Evolutionary conservation across 2,113 vertebrate genomes (phyloP), one percentile per base, ranked within the genome.

Genomic region (Periophthalmus modestus): DNA sequence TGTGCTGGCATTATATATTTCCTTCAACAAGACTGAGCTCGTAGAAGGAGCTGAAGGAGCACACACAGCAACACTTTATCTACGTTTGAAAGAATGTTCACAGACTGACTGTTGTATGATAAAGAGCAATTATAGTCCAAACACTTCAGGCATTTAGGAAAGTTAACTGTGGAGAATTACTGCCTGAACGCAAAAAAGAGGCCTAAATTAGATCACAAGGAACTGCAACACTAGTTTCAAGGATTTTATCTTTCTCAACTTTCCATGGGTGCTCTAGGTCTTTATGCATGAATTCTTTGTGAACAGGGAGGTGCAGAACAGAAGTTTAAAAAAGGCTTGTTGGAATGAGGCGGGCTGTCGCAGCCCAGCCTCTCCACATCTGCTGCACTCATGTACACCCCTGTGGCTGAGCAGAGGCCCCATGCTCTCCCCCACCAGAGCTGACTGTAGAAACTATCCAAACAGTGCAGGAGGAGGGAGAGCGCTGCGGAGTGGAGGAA

Each of bases 331-430:
- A 68, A 76, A 87, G 73, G 61, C 75, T 77, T 68, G 75, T 90
- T 85, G 75, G 88, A 91, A 88, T 85, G 73, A 81, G 74, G 86
- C 71, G 57, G 82, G 93, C 93, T 85, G 89, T 89, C 87, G 80
- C 85, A 86, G 85, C 82, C 82, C 52, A 23, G 74, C 85, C 83
- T 78, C 79, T 88, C 90, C 89, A 94, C 94, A 94, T 94, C 93
- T 94, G 93, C 89, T 93, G 89, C 87, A 88, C 92, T 94, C 85
- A 91, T 92, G 91, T 90, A 90, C 91, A 82, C 88, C 87, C 91
- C 87, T 79, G 84, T 83, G 89, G 91, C 85, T 90, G 57, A 84
- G 81, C 72, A 84, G 86, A 80, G 84, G 87, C 85, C 85, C 85
- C 77, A 73, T 79, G 85, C 74, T 78, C 79, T 61, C 71, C 81